phyloP scores from a whole-genome alignment of 2,797 vertebrate genomes.

The Silurus aristotelis region DNA sequence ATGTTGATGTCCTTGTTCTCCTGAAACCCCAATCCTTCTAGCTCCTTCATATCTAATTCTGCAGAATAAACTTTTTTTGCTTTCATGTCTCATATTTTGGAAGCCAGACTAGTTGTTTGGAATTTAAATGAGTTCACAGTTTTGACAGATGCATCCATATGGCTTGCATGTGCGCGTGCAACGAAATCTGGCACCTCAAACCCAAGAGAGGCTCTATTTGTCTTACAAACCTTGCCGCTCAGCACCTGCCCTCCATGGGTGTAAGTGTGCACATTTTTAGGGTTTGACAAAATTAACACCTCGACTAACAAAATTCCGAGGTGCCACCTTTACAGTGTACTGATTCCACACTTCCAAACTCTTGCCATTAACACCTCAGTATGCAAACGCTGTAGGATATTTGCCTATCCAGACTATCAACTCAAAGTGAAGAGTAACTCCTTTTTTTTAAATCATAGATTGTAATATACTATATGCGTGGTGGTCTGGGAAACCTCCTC shows the following conservation, averaged over 20 bases:
- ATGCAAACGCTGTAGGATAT: slow-evolving; percentile 25
- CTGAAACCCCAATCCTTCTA: no score
- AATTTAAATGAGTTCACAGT: background rate
- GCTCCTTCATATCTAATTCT: background rate
- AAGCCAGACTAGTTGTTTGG: background rate
- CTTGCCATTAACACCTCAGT: slow-evolving; percentile 50
- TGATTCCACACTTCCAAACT: slow-evolving; percentile 42
- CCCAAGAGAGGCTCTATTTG: slow-evolving; percentile 28
- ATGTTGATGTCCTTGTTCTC: slow-evolving; percentile 17
- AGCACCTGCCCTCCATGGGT: background rate
- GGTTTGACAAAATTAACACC: slow-evolving; percentile 51
- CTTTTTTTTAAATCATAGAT: background rate
- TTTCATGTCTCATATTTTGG: slow-evolving; percentile 7
- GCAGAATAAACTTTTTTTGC: background rate
- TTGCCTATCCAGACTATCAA: slow-evolving; percentile 18
- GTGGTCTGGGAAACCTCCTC: background rate
- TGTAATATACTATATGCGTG: background rate
- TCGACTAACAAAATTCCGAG: slow-evolving; percentile 36
- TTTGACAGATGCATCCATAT: background rate
- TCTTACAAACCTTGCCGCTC: slow-evolving; percentile 26
- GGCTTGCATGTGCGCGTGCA: background rate
- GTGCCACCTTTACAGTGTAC: slow-evolving; percentile 37
- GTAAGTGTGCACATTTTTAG: slow-evolving; percentile 24
- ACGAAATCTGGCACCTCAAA: background rate
- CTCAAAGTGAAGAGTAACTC: background rate